Evolutionary conservation across 2,888 invertebrate genomes (phyloP), one percentile per base, ranked within the genome.

Genomic region (Congeria kusceri): DNA sequence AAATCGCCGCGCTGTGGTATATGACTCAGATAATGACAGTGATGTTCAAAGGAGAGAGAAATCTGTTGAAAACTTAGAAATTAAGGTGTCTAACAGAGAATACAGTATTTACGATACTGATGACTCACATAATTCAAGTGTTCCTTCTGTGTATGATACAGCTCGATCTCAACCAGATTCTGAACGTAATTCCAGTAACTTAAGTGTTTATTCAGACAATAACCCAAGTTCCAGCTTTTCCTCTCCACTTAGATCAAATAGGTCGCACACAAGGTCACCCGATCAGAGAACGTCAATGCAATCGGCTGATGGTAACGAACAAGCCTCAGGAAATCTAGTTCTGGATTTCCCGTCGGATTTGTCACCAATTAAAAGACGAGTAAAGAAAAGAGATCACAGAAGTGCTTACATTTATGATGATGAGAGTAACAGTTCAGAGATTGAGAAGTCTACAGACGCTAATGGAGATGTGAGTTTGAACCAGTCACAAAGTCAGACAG

Each of bases 361-460:
- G 7, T 83, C 83, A 20, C 83, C 83, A 11, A 83, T 80, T 13
- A 83, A 80, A 71, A 67, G 71, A 29, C 63, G 57, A n/a, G 25
- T 63, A 28, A 47, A 39, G 39, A 23, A 68, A 49, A 39, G 32
- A 13, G 25, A 5, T 47, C 65, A 71, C n/a, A 53, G 63, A n/a
- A 67, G 66, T 76, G 70, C 65, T 20, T 5, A 53, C n/a, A 39
- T 62, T 27, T 20, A 70, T 49, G 66, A 66, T 29, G 56, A 20
- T 15, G n/a, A 20, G 1, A 47, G 46, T 29, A 56, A 64, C 29
- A 67, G 53, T 53, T 64, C 62, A 11, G 58, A 53, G 7, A 20
- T 15, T 53, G 53, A 53, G 25, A 64, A 58, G n/a, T 7, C 32
- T 2, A 28, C 57, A 18, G 44, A 47, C n/a, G 32, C 62, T 18